Evolutionary conservation across 2,888 invertebrate species (phyloP), one percentile per base, ranked within the genome.

Genomic region (Harpalus rubripes): DNA sequence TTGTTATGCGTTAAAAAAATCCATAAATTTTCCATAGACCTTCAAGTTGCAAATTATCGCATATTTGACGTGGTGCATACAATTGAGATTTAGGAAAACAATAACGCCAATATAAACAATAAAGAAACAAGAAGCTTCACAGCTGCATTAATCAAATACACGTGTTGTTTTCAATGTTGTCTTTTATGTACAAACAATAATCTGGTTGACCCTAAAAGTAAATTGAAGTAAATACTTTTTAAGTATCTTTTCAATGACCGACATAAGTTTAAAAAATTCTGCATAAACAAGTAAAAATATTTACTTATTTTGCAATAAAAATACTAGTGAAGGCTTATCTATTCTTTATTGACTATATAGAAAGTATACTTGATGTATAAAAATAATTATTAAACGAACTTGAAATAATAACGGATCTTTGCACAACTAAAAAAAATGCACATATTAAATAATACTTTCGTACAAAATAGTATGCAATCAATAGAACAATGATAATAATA

Each of bases 131-230:
- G 26, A 61, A 26, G 26, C 26, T 26, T 61, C 61, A 61, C 61
- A 61, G 61, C 61, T 61, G 61, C 61, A 61, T 10, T 26, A 52
- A 52, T 52, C 0, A 16, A 61, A 61, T 61, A 61, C 61, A 61
- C 5, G 61, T 61, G 61, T 61, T 61, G 61, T 61, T 61, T 61
- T 61, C 61, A 22, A 61, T 61, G 26, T 52, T 52, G 5, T 12
- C 44, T 52, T 52, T 52, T 32, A 32, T 32, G 32, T 32, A 52
- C 10, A 52, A 52, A 61, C 61, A 61, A 61, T 61, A 61, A 61
- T 61, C 61, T 61, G 18, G 1, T 18, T 61, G 22, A 61, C 61
- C 61, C 61, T 16, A 61, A 18, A 61, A 22, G 22, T 59, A 59
- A 59, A 59, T 59, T 59, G 10, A 61, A 61, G 61, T 18, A 61